phyloP scores from a whole-genome alignment of 2,113 vertebrate species.

The Talpa occidentalis region DNA sequence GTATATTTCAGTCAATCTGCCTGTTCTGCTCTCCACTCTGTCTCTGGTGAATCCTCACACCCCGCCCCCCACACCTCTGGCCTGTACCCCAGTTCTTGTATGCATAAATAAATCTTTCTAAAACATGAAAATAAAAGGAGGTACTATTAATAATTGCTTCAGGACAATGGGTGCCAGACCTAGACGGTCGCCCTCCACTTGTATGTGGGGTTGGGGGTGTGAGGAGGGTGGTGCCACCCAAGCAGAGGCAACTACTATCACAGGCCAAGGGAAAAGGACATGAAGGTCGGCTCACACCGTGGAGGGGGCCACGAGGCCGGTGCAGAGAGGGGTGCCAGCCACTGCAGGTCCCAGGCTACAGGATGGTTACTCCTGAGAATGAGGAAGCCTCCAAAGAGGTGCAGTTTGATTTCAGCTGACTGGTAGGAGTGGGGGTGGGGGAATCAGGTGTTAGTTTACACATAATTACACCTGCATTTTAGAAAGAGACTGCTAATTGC shows the following conservation, averaged over 20 bases:
- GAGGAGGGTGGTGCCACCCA: not conserved
- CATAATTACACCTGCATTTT: not conserved
- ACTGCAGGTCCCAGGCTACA: not conserved
- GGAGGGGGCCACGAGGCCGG: not conserved
- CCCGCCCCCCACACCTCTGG: too few species aligned
- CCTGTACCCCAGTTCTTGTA: too few species aligned
- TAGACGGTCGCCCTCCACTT: not conserved
- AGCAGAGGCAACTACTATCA: not conserved
- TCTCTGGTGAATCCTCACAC: too few species aligned
- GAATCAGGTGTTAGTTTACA: not conserved
- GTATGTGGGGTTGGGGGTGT: accelerated
- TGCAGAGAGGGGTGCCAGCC: not conserved
- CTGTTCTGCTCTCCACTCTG: too few species aligned
- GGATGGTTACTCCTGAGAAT: not conserved
- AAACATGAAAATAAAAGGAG: slow-evolving; percentile 26
- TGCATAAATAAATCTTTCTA: not conserved
- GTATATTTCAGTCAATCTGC: too few species aligned
- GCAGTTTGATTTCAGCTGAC: not conserved
- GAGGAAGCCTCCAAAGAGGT: not conserved
- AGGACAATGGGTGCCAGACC: not conserved
- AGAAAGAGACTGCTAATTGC: not conserved
- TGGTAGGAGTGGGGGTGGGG: accelerated
- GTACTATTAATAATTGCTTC: not conserved
- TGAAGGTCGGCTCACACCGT: not conserved
- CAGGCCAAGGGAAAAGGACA: not conserved